phyloP scores from a whole-genome alignment of 53 echinoderm and acorn worm genomes.

The Astropecten irregularis region DNA sequence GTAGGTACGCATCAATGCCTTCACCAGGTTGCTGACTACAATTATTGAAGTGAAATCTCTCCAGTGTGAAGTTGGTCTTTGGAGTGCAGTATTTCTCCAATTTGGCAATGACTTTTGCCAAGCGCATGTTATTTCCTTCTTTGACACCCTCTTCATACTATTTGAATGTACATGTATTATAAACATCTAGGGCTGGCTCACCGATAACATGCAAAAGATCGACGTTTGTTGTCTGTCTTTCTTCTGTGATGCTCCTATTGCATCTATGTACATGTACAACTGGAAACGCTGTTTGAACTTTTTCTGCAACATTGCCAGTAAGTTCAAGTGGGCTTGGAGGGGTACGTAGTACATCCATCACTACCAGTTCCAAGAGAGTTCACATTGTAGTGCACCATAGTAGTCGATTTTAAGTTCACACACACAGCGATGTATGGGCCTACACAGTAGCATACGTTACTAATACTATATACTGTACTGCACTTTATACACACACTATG shows the following conservation, averaged over 20 bases:
- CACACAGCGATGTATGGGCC: neutral
- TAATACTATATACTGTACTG: neutral
- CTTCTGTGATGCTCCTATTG: conserved; percentile 36
- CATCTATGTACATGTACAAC: conserved; percentile 48
- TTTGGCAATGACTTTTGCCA: conserved; percentile 53
- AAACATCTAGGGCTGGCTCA: conserved; percentile 43
- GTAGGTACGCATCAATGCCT: conserved; percentile 44
- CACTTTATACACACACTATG: neutral
- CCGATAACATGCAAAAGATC: conserved; percentile 58
- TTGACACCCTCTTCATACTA: conserved; percentile 11
- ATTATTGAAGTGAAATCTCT: conserved; percentile 47
- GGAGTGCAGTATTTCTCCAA: conserved; percentile 68
- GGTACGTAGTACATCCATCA: conserved; percentile 48
- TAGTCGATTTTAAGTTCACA: neutral
- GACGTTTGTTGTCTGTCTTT: conserved; percentile 4
- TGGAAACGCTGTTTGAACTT: conserved; percentile 51
- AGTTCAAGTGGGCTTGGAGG: conserved; percentile 41
- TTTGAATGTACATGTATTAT: conserved; percentile 67
- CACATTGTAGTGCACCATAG: neutral
- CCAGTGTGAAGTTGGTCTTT: conserved; percentile 52
- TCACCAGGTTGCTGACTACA: conserved; percentile 38
- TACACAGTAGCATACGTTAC: neutral
- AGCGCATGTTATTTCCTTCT: conserved; percentile 39
- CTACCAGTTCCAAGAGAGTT: neutral
- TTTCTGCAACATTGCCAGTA: conserved; percentile 65